Evolutionary conservation across 2,113 vertebrate species (phyloP).

Genomic region (Cervus canadensis): DNA sequence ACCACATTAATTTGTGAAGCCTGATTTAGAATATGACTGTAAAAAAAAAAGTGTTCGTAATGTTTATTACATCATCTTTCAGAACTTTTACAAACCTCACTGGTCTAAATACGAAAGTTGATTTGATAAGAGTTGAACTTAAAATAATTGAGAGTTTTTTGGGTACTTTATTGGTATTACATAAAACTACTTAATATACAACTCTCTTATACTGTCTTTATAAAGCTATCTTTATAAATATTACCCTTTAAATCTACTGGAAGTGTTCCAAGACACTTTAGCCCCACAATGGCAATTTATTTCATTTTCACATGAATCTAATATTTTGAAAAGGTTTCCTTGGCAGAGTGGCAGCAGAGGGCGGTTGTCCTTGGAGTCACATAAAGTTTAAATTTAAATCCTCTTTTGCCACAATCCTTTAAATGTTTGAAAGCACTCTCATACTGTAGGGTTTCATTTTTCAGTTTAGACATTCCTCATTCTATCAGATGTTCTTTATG

Average conservation of each 20-base stretch:
- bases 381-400: conserved; percentile 19
- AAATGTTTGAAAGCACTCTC: neutral
- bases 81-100: neutral
- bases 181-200: neutral
- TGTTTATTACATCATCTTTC: neutral
- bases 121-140: neutral
- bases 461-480: neutral
- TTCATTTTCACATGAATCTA: neutral
- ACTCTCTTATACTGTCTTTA: neutral
- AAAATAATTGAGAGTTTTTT: neutral
- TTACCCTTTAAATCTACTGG: neutral
- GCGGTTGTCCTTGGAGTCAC: neutral
- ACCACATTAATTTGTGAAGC: neutral
- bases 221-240: neutral
- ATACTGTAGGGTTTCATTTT: neutral
- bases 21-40: neutral
- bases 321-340: neutral
- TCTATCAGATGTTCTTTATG: neutral
- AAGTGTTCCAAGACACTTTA: neutral
- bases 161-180: neutral
- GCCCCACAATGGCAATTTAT: neutral
- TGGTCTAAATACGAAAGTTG: neutral
- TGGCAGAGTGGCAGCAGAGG: neutral
- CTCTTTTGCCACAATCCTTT: neutral
- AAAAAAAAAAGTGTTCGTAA: neutral